Conservation (phyloP, 2,888 invertebrate species). For the Drosophila subsilvestris region DNA sequence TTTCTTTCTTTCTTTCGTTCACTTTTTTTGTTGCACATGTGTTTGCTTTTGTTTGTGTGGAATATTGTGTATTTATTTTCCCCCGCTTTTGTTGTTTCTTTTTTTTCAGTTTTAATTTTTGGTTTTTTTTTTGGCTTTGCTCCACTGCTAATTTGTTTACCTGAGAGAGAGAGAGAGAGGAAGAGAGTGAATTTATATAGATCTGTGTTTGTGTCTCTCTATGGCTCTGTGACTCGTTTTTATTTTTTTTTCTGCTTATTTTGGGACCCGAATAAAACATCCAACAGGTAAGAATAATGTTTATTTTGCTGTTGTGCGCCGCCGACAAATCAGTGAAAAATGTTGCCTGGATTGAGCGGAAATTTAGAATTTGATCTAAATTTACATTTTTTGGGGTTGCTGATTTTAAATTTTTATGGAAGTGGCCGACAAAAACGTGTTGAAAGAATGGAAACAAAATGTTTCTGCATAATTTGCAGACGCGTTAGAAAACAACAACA, state of each 20-base stretch:
- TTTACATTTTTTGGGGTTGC: constrained; percentile 2
- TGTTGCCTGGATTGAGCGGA: constrained; percentile 8
- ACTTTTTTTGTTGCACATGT: constrained; percentile 48
- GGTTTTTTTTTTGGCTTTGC: constrained; percentile 23
- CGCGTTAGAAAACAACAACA: constrained; percentile 22
- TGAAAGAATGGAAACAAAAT: constrained; percentile 63
- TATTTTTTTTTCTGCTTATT: constrained; percentile 43
- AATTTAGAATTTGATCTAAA: constrained; percentile 14
- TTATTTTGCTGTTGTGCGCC: constrained; percentile 1
- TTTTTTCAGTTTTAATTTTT: constrained; percentile 8
- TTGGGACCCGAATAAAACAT: constrained; percentile 45
- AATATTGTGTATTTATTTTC: constrained; percentile 44
- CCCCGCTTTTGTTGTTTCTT: constrained; percentile 33
- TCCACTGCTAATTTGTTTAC: constrained; percentile 66
- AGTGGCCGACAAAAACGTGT: constrained; percentile 51
- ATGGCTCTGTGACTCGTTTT: constrained; percentile 33
- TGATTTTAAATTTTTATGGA: constrained; percentile 38
- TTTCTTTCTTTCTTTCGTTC: constrained; percentile 10
- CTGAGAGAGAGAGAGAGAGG: constrained; percentile 28
- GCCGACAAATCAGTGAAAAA: constrained; percentile 49
- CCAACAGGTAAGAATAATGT: constrained; percentile 5
- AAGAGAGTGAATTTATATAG: background rate
- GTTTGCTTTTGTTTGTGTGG: constrained; percentile 55
- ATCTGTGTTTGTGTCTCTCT: background rate
- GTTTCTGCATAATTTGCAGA: constrained; percentile 60